Conservation (phyloP, 2,113 vertebrate genomes). For the Falcunculus frontatus region DNA sequence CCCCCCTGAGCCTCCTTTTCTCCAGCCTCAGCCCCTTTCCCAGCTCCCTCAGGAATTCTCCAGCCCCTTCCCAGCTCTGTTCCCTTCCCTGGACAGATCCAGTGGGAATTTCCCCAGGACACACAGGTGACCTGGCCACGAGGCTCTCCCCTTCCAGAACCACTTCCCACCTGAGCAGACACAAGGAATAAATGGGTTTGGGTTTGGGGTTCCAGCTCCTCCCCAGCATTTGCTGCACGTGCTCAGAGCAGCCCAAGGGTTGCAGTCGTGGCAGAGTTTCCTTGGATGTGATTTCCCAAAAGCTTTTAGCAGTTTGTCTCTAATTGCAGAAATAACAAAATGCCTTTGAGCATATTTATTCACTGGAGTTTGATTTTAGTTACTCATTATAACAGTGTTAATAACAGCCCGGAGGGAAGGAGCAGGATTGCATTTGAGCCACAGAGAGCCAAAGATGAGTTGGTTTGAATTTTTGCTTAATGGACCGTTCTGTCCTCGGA, state of each 20-base stretch:
- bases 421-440: not conserved
- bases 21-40: not conserved
- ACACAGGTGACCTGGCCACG: fast-evolving
- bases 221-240: fast-evolving
- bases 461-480: conserved; percentile 12
- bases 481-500: not conserved
- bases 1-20: not conserved
- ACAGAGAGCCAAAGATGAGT: not conserved
- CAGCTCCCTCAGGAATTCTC: not conserved
- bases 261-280: not conserved
- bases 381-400: conserved; percentile 35
- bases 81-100: not conserved
- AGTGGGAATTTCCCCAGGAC: not conserved
- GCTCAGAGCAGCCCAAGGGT: not conserved
- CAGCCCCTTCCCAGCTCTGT: not conserved
- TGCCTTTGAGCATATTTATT: not conserved
- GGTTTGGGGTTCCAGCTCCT: not conserved
- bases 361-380: conserved; percentile 35
- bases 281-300: conserved; percentile 1
- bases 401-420: conserved; percentile 1
- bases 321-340: conserved; percentile 33
- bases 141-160: not conserved
- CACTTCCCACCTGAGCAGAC: not conserved
- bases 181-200: not conserved
- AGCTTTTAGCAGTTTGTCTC: not conserved